phyloP scores from a whole-genome alignment of 2,888 invertebrate species.

The Drosophila lacicola region DNA sequence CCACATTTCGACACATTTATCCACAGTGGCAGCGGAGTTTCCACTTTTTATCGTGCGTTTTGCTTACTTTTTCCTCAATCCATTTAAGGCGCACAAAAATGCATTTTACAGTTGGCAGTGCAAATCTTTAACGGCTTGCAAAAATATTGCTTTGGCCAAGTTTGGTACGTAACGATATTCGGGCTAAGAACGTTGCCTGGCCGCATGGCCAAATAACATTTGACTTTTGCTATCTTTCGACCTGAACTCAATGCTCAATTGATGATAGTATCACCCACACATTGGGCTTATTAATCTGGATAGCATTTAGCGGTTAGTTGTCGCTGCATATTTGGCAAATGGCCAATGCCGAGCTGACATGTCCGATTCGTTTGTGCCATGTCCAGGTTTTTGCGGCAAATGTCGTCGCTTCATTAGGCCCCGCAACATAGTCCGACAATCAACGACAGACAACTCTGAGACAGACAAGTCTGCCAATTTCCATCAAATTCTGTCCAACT shows the following conservation, averaged over 20 bases:
- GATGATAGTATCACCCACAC: constrained; percentile 42
- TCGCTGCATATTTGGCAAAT: constrained; percentile 71
- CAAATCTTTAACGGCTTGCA: constrained; percentile 75
- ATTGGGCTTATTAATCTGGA: constrained; percentile 70
- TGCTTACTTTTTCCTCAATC: constrained; percentile 63
- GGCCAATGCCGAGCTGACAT: constrained; percentile 50
- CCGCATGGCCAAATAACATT: constrained; percentile 55
- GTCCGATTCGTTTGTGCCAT: constrained; percentile 41
- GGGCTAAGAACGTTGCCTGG: constrained; percentile 37
- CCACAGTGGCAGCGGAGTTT: constrained; percentile 58
- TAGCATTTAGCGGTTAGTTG: constrained; percentile 70
- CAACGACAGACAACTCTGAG: constrained; percentile 46
- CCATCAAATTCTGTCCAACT: constrained; percentile 68
- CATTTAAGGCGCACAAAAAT: constrained; percentile 72
- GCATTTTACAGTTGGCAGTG: constrained; percentile 71
- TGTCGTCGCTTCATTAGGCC: constrained; percentile 76
- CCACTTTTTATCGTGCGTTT: constrained; percentile 72
- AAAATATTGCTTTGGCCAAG: constrained; percentile 74
- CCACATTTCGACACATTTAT: constrained; percentile 3
- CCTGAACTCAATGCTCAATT: constrained; percentile 39
- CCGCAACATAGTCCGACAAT: constrained; percentile 39
- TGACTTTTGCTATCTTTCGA: constrained; percentile 69
- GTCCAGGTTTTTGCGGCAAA: constrained; percentile 43
- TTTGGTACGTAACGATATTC: constrained; percentile 56
- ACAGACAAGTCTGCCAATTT: constrained; percentile 76